These are phyloP conservation scores for Atherinosoma microstoma DNA, from an alignment of 2,797 vertebrate species.

Conservation along the genomic window DNA sequence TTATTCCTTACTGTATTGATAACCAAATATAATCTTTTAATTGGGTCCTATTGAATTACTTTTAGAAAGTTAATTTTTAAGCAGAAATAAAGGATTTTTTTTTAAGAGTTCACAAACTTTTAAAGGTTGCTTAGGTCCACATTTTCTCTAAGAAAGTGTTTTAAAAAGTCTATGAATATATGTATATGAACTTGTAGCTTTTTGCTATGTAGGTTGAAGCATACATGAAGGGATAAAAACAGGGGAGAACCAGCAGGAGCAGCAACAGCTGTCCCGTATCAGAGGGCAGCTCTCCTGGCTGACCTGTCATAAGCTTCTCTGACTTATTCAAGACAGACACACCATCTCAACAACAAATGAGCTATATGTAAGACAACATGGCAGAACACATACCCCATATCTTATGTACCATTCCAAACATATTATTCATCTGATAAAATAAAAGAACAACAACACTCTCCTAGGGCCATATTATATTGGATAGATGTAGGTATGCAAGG, in stretches of 20 bases:
- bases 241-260: slow-evolving; percentile 23
- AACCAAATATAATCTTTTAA: neutral
- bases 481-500: slow-evolving; percentile 8
- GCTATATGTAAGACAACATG: slow-evolving; percentile 37
- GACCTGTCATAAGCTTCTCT: slow-evolving; percentile 53
- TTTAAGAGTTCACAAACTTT: neutral
- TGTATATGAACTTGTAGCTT: slow-evolving; percentile 15
- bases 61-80: neutral
- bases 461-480: neutral
- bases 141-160: slow-evolving; percentile 31
- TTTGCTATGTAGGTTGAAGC: slow-evolving; percentile 18
- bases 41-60: too few species aligned
- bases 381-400: slow-evolving; percentile 17
- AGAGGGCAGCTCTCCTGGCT: slow-evolving; percentile 37
- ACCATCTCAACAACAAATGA: slow-evolving; percentile 44
- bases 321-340: slow-evolving; percentile 46
- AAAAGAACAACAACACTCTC: neutral
- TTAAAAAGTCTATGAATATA: slow-evolving; percentile 27
- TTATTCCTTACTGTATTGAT: neutral
- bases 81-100: neutral
- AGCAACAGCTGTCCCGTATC: slow-evolving; percentile 64
- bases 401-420: slow-evolving; percentile 27
- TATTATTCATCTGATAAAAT: neutral
- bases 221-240: slow-evolving; percentile 40
- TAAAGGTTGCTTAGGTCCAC: neutral